Percentiles rank a stretch among this genome's conserved stretches.
phyloP scores from a whole-genome alignment of 2,888 invertebrate genomes.

The Clistopyga incitator region DNA sequence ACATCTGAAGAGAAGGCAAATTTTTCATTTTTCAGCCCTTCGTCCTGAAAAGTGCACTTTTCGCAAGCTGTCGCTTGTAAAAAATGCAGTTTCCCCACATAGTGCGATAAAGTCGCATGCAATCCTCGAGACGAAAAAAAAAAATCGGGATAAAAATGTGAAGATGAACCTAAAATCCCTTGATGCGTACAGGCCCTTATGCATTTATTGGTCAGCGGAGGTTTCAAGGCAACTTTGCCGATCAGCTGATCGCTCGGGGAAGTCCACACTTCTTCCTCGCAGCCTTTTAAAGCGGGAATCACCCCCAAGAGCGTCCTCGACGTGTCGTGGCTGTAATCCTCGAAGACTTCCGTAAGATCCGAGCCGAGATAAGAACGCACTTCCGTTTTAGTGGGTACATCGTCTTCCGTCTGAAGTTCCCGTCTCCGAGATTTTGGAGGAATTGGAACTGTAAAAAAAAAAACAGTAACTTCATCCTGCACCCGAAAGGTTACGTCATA shows the following conservation, averaged over 20 bases:
- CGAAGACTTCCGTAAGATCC: slow-evolving; percentile 72
- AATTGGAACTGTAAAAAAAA: slow-evolving; percentile 29
- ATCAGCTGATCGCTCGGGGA: slow-evolving; percentile 74
- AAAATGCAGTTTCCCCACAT: too few species aligned
- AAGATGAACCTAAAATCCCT: slow-evolving; percentile 73
- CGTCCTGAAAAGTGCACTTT: too few species aligned
- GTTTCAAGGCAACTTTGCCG: slow-evolving; percentile 66
- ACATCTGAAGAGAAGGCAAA: too few species aligned
- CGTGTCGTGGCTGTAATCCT: slow-evolving; percentile 71
- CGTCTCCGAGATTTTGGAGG: slow-evolving; percentile 58
- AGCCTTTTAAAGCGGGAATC: slow-evolving; percentile 69
- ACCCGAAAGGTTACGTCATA: neutral
- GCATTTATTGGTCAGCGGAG: slow-evolving; percentile 64
- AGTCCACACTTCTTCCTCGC: slow-evolving; percentile 71
- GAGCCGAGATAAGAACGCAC: slow-evolving; percentile 72
- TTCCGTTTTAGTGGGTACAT: slow-evolving; percentile 71
- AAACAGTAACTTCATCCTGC: neutral
- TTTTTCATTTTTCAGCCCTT: too few species aligned
- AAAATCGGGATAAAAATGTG: too few species aligned
- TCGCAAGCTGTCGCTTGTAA: too few species aligned
- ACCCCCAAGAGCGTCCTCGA: slow-evolving; percentile 71
- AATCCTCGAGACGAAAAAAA: too few species aligned
- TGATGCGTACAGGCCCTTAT: slow-evolving; percentile 74
- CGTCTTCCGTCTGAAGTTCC: slow-evolving; percentile 49
- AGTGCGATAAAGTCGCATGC: too few species aligned